phyloP scores from a whole-genome alignment of 2,113 vertebrate species.

The Polyodon spathula region DNA sequence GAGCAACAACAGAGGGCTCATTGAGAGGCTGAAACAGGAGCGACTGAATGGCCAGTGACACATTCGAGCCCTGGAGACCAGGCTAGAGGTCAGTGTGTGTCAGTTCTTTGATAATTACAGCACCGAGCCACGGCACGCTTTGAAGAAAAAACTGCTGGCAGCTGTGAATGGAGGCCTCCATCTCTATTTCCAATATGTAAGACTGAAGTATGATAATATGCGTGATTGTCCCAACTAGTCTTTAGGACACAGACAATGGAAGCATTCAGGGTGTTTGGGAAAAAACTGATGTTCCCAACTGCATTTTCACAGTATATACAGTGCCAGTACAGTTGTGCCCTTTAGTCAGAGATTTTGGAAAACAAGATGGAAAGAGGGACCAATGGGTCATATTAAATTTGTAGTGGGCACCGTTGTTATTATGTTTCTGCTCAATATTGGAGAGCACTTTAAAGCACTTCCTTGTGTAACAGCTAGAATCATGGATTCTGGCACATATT shows the following conservation, averaged over 20 bases:
- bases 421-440: no score
- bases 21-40: conserved; percentile 10
- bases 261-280: conserved; percentile 12
- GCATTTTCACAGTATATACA: background rate
- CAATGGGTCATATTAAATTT: no score
- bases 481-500: no score
- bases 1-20: background rate
- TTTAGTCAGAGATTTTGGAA: background rate
- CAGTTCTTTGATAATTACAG: background rate
- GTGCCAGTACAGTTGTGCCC: background rate
- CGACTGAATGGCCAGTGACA: conserved; percentile 15
- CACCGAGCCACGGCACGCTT: background rate
- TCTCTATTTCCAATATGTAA: conserved; percentile 6
- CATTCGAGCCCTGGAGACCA: background rate
- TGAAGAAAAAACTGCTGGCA: background rate
- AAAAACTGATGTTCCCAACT: background rate
- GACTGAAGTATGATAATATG: conserved; percentile 8
- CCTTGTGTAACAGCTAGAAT: no score
- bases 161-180: conserved; percentile 10
- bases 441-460: no score
- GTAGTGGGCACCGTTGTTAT: no score
- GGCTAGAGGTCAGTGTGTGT: conserved; percentile 18
- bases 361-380: no score
- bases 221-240: background rate
- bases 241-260: conserved; percentile 12